Conservation (phyloP, 1,140 invertebrate species). For the Bombus waltoni region DNA sequence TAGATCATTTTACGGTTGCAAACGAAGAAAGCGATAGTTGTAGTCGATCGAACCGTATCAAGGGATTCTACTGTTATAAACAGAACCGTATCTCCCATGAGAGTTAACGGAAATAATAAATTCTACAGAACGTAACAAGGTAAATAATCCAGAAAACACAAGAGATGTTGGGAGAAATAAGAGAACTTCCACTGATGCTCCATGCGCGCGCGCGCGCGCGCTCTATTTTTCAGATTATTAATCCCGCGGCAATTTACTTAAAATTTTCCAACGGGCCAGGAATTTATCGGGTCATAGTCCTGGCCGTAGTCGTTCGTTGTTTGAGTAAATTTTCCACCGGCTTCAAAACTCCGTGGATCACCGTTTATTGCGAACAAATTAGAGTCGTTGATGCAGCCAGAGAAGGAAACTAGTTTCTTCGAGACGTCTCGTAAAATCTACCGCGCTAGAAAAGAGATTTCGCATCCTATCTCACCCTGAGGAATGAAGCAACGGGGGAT, state of each 20-base stretch:
- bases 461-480: slow-evolving; percentile 8
- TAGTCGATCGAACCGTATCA: background rate
- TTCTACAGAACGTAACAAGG: background rate
- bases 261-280: background rate
- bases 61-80: background rate
- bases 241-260: background rate
- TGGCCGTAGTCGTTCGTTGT: background rate
- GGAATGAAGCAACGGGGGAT: background rate
- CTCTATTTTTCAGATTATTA: slow-evolving; percentile 28
- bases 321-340: slow-evolving; percentile 5
- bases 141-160: background rate
- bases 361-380: slow-evolving; percentile 41
- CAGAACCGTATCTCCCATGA: too few relatives aligned
- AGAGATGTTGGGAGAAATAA: background rate
- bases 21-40: background rate
- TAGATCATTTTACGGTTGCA: background rate
- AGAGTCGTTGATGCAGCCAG: slow-evolving; percentile 23
- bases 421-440: slow-evolving; percentile 27
- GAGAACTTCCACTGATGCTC: background rate
- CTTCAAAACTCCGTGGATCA: background rate
- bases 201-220: too few relatives aligned
- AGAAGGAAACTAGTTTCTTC: slow-evolving; percentile 21
- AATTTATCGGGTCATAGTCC: background rate
- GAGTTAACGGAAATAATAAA: background rate
- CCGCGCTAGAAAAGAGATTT: slow-evolving; percentile 10